Conservation (phyloP, 2,113 vertebrate genomes). For the Xerus inauris region DNA sequence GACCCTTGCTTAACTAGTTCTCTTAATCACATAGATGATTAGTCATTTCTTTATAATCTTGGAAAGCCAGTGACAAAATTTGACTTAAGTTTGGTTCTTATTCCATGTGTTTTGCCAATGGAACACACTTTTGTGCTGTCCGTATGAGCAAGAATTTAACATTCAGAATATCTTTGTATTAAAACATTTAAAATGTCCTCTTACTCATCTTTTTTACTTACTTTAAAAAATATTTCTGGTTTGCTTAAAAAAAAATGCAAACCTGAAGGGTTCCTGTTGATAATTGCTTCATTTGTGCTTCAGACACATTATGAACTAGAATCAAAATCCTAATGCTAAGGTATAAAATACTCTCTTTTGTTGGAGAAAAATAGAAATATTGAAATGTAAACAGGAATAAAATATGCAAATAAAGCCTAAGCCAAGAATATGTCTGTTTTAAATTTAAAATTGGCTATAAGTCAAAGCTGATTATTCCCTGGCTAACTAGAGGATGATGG, state of each 20-base stretch:
- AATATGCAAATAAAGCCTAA: constrained; percentile 42
- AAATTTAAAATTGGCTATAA: constrained; percentile 57
- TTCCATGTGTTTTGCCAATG: background rate
- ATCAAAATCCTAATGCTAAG: constrained; percentile 63
- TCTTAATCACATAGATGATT: background rate
- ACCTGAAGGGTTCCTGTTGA: constrained; percentile 30
- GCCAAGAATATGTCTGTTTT: constrained; percentile 57
- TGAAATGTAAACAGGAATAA: constrained; percentile 60
- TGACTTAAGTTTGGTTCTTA: background rate
- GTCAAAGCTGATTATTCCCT: background rate
- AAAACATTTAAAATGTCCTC: background rate
- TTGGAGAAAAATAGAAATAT: background rate
- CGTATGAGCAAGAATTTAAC: background rate
- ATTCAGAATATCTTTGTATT: no score
- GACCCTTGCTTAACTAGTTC: background rate
- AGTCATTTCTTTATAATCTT: background rate
- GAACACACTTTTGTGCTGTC: background rate
- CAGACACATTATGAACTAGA: constrained; percentile 1
- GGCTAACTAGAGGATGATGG: background rate
- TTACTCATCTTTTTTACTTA: background rate
- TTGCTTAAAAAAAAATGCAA: constrained; percentile 42
- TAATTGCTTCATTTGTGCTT: constrained; percentile 11
- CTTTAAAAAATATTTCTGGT: background rate
- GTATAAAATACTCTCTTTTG: background rate
- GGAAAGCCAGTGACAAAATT: background rate